Percentiles rank a stretch among this genome's conserved stretches.
Conservation (phyloP, 2,797 vertebrate species). For the Manis javanica region DNA sequence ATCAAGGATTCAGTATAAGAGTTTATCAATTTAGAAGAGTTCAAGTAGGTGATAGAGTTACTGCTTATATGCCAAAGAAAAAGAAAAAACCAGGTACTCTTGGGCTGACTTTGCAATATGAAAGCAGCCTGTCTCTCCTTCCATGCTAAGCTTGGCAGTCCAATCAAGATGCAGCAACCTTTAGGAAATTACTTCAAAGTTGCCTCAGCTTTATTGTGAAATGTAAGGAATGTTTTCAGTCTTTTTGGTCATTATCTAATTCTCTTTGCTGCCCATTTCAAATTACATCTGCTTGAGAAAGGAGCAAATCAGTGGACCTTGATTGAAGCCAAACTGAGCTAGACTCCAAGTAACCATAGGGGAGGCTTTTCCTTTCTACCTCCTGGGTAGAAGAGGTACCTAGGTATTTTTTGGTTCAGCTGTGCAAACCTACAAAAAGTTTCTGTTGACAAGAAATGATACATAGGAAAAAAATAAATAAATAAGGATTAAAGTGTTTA, state of each 20-base stretch:
- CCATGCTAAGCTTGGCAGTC: not conserved
- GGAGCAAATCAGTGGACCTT: not conserved
- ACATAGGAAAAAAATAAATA: not conserved
- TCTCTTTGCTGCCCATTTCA: not conserved
- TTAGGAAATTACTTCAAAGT: not conserved
- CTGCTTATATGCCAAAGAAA: not conserved
- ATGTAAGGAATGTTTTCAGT: not conserved
- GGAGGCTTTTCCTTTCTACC: not conserved
- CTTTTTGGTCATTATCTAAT: not conserved
- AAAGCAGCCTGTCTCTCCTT: not conserved
- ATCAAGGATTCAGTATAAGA: not conserved
- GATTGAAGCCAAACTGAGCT: not conserved
- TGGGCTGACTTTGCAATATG: not conserved
- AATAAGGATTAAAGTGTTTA: not conserved
- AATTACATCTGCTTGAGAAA: slow-evolving; percentile 9
- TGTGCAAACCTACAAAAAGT: not conserved
- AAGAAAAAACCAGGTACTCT: not conserved
- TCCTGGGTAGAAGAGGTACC: not conserved
- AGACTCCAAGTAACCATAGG: not conserved
- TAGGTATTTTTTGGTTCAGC: not conserved
- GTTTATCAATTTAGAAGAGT: not conserved
- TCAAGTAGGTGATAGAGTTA: not conserved
- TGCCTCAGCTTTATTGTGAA: not conserved
- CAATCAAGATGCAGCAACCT: not conserved
- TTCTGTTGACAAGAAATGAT: not conserved